Base-by-base conservation (phyloP, 2,888 invertebrate species). In the Iselma pallidipennis region DNA sequence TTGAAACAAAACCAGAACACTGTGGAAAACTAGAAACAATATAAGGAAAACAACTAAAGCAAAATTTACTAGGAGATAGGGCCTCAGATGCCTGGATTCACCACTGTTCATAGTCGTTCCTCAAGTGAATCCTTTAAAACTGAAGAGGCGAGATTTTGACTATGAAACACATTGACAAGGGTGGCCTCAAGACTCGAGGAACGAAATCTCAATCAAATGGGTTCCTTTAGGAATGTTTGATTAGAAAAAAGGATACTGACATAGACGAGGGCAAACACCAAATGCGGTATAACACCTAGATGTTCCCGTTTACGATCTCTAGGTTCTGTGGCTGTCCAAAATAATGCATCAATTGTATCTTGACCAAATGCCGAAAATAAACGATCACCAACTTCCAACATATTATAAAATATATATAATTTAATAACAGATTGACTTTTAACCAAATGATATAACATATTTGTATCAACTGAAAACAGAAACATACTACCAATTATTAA, bases 401-500 rank as follows among this genome's bases (percentile, higher is more conserved):
- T 99, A 81, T 99, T 99, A 82, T 96, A 99, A 84, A 99, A 98
- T 79, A 99, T 97, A 79, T 99, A 99, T 69, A 99, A 84, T 79
- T 99, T 99, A 82, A 99, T 98, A 66, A 98, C 96, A 69, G 98
- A 97, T 79, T 99, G 99, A 75, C 97, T 97, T 80, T 95, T 95
- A 49, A 95, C 93, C 74, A 98, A 86, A 81, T 99, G 98, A 83
- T 99, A 99, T 85, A 98, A 91, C 86, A 98, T 94, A 71, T 97
- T 98, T 42, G 96, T 97, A 80, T 99, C 99, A 67, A 99, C 91
- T 75, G 94, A 92, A 76, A 93, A 90, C 87, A 98, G 93, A 60
- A 92, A 82, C 72, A 91, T 86, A 77, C 92, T 92, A 75, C 94
- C 92, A 33, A 91, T 82, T 66, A 96, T 82, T 76, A 98, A 86